Evolutionary conservation across 2,888 invertebrate species (phyloP), one percentile per base, ranked within the genome.

Genomic region (Mimumesa dahlbomi): DNA sequence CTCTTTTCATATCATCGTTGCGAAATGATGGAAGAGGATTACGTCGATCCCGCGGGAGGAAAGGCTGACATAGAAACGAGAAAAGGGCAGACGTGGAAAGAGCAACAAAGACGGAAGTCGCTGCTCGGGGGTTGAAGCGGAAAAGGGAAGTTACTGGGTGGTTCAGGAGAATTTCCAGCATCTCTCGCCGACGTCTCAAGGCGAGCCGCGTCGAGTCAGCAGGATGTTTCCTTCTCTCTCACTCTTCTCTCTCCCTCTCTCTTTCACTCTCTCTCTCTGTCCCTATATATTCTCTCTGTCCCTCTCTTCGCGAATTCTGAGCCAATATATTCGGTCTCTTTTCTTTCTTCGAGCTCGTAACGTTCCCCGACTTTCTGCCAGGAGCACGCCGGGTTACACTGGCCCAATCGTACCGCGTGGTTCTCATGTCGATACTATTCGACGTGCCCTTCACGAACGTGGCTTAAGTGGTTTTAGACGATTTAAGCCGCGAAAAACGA

Each of bases 21-120:
- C 73, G 84, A 85, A 85, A 87, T 85, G 85, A 87, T 85, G 82
- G 67, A 84, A 86, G 85, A 83, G 84, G 87, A 87, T 87, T 85
- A 87, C 76, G 82, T 61, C 65, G 73, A 83, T 84, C 85, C 82
- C 84, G 54, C 70, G 82, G 78, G 79, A 73, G 46, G 38, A 13
- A 65, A 62, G 59, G 38, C 70, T 57, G 63, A 58, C 64, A 43
- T 61, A 68, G 56, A 71, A 63, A 19, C 62, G 48, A 66, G 65
- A 36, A 70, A 61, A 65, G 65, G 56, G 64, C 73, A 43, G 58
- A 22, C 49, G 48, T 13, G 43, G 49, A 50, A 22, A 38, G 72
- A 66, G 64, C 59, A 65, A 53, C 42, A 29, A 52, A 58, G 50
- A 71, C 42, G 46, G 42, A 48, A 59, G 63, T 25, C 29, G 25